phyloP scores from a whole-genome alignment of 2,797 vertebrate genomes.

The Apogon talboti region DNA sequence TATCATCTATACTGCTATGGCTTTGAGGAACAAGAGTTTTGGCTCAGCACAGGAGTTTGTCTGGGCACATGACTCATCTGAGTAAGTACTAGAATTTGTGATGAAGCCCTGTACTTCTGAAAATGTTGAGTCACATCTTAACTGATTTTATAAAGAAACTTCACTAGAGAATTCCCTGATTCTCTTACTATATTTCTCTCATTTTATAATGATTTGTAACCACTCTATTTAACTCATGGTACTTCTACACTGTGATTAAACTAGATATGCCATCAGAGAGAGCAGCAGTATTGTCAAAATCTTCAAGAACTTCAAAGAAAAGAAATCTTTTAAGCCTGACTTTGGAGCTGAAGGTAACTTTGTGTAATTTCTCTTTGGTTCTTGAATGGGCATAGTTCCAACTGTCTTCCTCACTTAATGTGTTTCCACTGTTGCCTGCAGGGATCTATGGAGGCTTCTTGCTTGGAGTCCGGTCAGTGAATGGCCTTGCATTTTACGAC shows the following conservation, averaged over 20 bases:
- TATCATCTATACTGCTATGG: slow-evolving; percentile 89
- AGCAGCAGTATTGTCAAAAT: slow-evolving; percentile 93
- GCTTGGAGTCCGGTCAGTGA: slow-evolving; percentile 91
- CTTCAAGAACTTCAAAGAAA: slow-evolving; percentile 97
- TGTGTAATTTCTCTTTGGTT: background rate
- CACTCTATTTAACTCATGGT: background rate
- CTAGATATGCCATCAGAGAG: slow-evolving; percentile 91
- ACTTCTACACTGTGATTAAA: slow-evolving; percentile 11
- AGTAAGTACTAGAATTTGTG: slow-evolving; percentile 82
- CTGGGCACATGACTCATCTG: slow-evolving; percentile 95
- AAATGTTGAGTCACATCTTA: too few species aligned
- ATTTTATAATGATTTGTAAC: background rate
- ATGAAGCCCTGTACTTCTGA: too few species aligned
- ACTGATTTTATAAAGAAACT: too few species aligned
- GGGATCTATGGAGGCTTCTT: slow-evolving; percentile 94
- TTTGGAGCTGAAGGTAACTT: slow-evolving; percentile 91
- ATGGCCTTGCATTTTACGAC: slow-evolving; percentile 92
- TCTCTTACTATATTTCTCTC: too few species aligned
- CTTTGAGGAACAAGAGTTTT: slow-evolving; percentile 95
- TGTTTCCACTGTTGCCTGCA: slow-evolving; percentile 47
- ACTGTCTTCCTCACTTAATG: slow-evolving; percentile 11
- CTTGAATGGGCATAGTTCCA: background rate
- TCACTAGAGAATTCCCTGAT: background rate
- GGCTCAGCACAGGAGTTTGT: slow-evolving; percentile 94
- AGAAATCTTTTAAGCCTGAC: slow-evolving; percentile 94